Evolutionary conservation across 2,113 vertebrate genomes (phyloP), one percentile per base, ranked within the genome.

Genomic region (Myrmecobius fasciatus): DNA sequence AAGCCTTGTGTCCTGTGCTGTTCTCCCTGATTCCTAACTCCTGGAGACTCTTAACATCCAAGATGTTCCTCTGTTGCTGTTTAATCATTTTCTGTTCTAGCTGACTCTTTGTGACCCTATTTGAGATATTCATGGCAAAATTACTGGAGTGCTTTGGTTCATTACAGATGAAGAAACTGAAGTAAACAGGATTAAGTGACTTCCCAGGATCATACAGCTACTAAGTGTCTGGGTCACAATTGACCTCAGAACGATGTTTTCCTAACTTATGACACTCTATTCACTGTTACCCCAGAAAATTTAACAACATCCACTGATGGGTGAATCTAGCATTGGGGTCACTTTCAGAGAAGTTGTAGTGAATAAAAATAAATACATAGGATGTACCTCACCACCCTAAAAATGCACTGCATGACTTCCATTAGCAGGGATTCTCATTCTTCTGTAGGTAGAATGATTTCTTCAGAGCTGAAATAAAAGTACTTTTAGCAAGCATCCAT

Each of bases 401-500:
- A 49, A 90, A 8, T 46, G 92, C 89, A n/a, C 8, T 24, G 6
- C 17, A 6, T 94, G 17, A 5, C 43, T 93, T 94, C 51, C 90
- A 53, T 89, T 52, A 89, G 46, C n/a, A 36, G 89, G 75, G 48
- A 95, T 94, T 48, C 12, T 94, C 46, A 67, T 52, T 7, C 43
- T 51, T 91, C 51, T 52, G 22, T 47, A 12, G 14, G 90, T 92
- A 94, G 12, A n/a, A 67, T 67, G 28, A 12, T 24, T 22, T 83
- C 7, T 83, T 83, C 36, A 83, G 94, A 49, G 46, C 8, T 91
- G 88, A 94, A 93, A 91, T 83, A 94, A 92, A 92, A 91, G 26
- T 25, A 48, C 2, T 95, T 95, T 94, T 92, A 96, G 43, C n/a
- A 93, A 94, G 88, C 51, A 96, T 25, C 48, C 31, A 92, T 92